Percentiles rank a stretch among this genome's conserved stretches.
These are phyloP conservation scores for Agriopis aurantiaria DNA, from an alignment of 2,888 invertebrate genomes.

Conservation along the genomic window DNA sequence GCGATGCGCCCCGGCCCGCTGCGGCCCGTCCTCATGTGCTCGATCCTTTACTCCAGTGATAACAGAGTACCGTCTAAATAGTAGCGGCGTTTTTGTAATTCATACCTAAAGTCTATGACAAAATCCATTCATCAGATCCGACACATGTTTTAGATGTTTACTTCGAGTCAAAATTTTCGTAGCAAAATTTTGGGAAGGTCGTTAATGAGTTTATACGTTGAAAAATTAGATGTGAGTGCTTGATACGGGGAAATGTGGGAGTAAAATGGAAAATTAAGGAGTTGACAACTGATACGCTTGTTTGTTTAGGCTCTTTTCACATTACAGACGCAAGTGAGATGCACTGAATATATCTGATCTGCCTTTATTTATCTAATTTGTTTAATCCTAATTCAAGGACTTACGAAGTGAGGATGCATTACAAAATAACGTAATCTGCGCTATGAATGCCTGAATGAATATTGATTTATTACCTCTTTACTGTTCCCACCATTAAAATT, in stretches of 20 bases:
- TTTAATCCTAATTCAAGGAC: no score
- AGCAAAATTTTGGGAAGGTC: background rate
- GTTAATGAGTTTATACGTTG: background rate
- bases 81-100: background rate
- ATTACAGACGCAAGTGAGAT: background rate
- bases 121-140: background rate
- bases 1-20: no score
- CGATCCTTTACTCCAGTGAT: no score
- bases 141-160: background rate
- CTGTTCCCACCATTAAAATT: no score
- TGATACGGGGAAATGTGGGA: background rate
- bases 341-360: no score
- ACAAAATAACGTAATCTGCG: no score
- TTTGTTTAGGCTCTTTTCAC: background rate
- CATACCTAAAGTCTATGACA: background rate
- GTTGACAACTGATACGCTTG: conserved; percentile 13
- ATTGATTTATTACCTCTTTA: no score
- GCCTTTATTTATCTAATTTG: no score
- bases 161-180: background rate
- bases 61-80: no score
- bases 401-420: no score
- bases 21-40: no score
- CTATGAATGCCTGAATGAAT: no score
- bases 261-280: conserved; percentile 5
- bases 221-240: conserved; percentile 5